These are phyloP conservation scores for Alentia gelatinosa DNA, from an alignment of 2,888 invertebrate genomes.

Conservation along the genomic window DNA sequence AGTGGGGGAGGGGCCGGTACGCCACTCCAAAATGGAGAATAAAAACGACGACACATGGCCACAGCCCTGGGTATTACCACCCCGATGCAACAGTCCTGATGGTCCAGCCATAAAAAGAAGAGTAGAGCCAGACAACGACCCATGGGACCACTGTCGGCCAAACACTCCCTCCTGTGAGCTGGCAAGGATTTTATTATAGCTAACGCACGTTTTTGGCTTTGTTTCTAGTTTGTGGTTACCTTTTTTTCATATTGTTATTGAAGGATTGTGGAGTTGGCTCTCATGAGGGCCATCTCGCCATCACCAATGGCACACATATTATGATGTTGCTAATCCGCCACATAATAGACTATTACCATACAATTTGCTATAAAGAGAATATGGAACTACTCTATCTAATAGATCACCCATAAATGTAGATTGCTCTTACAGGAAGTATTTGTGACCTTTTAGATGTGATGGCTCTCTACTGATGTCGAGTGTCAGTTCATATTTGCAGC, in stretches of 20 bases:
- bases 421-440: no score
- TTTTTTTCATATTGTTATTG: background rate
- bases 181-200: background rate
- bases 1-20: background rate
- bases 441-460: no score
- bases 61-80: background rate
- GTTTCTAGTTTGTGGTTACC: no score
- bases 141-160: background rate
- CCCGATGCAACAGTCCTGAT: background rate
- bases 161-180: background rate
- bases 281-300: no score
- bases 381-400: no score
- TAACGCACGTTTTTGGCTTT: background rate
- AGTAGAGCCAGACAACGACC: background rate
- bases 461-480: no score
- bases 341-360: no score
- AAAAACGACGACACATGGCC: background rate
- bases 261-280: background rate
- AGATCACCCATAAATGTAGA: no score
- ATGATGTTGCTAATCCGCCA: no score
- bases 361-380: no score
- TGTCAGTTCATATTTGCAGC: no score
- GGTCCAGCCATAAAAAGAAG: background rate
- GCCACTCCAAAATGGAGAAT: background rate
- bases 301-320: no score